phyloP scores from a whole-genome alignment of 2,113 vertebrate species.

The Bolborhynchus lineola region DNA sequence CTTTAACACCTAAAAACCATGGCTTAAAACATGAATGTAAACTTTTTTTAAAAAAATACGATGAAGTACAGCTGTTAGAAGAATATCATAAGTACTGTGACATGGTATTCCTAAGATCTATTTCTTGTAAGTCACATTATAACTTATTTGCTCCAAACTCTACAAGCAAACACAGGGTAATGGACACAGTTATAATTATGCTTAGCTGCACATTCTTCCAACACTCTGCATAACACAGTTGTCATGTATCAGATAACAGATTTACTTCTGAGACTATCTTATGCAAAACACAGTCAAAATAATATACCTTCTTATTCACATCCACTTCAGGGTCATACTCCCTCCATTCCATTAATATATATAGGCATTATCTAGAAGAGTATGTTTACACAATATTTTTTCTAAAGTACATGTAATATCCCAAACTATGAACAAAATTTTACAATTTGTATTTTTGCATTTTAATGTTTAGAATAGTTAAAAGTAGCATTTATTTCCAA shows the following conservation, averaged over 20 bases:
- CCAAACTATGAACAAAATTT: not conserved
- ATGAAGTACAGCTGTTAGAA: not conserved
- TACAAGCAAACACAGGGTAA: not conserved
- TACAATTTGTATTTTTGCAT: not conserved
- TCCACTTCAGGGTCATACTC: not conserved
- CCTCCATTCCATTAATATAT: not conserved
- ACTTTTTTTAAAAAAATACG: not conserved
- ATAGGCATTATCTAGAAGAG: not conserved
- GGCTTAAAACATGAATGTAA: not conserved
- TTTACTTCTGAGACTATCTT: not conserved
- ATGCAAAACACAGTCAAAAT: not conserved
- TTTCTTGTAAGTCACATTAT: not conserved
- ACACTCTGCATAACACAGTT: not conserved
- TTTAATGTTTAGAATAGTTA: not conserved
- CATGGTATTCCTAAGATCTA: not conserved
- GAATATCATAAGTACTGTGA: not conserved
- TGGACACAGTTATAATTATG: not conserved
- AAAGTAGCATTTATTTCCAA: not conserved
- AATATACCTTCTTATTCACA: not conserved
- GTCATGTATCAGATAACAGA: not conserved
- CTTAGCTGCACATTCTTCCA: not conserved
- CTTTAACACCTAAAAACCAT: not conserved
- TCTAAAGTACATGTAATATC: not conserved
- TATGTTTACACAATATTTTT: not conserved
- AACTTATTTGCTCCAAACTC: not conserved